Percentiles rank a stretch among this genome's conserved stretches.
Evolutionary conservation across 2,797 vertebrate genomes (phyloP).

Genomic region (Taeniopygia guttata): DNA sequence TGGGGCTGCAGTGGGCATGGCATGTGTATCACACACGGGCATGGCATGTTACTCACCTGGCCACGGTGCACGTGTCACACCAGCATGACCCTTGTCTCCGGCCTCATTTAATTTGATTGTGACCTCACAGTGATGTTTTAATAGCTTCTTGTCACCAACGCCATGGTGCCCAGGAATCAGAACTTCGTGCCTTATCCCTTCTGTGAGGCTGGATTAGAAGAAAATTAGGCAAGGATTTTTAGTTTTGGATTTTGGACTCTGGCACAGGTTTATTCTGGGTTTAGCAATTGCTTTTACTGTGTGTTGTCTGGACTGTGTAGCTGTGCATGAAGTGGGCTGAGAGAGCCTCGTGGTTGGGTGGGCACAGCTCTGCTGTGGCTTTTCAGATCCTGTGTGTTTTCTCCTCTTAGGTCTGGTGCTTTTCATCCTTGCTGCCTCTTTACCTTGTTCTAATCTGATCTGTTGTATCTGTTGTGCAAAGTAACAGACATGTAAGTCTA

Average conservation of each 20-base stretch:
- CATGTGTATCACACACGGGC: rapidly evolving
- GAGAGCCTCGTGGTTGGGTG: background rate
- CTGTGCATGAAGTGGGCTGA: background rate
- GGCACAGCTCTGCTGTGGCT: background rate
- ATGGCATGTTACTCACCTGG: background rate
- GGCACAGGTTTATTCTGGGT: background rate
- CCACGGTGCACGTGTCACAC: background rate
- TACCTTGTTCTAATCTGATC: conserved; percentile 10
- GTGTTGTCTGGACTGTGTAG: background rate
- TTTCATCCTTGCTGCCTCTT: background rate
- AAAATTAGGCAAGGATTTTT: background rate
- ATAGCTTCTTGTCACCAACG: background rate
- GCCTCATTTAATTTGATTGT: background rate
- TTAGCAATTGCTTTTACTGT: background rate
- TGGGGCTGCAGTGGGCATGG: background rate
- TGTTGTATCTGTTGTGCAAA: conserved; percentile 29
- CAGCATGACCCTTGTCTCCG: background rate
- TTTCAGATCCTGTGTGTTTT: conserved; percentile 1
- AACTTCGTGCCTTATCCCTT: background rate
- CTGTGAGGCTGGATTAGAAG: background rate
- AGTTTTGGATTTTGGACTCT: background rate
- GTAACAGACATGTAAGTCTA: conserved; percentile 35
- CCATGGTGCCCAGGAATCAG: background rate
- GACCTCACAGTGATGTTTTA: background rate
- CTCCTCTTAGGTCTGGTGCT: background rate